Base-by-base conservation (phyloP, 2,797 vertebrate species). In the Pagetopsis macropterus region DNA sequence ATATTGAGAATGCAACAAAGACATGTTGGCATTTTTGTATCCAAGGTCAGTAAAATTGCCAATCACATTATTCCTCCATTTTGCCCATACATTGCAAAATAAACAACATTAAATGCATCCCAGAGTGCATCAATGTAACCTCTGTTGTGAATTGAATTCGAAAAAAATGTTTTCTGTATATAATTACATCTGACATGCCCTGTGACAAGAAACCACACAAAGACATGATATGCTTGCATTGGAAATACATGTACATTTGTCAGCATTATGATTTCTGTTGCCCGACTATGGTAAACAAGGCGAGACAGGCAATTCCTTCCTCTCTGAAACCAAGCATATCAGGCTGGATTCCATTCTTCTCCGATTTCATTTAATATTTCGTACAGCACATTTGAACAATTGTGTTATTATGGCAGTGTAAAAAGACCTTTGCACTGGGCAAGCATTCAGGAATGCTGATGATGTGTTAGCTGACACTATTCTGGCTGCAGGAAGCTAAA, bases 361-460 rank as follows among this genome's bases (percentile, higher is more conserved):
- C 83, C 82, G 41, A n/a, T 89, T 90, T 84, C 77, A 88, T 93
- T 92, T 92, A 72, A 90, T 84, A 84, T 91, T 90, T 88, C 52
- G 65, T 72, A 65, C 71, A 80, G 83, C 54, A 78, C 86, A 86
- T 91, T 90, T 82, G 72, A 91, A 92, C 87, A 86, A 89, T 87
- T 90, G 84, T 89, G 76, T 87, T 88, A 83, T 90, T 88, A 88
- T 89, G 78, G 81, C 85, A 79, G 84, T 83, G 84, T 88, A 93
- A 91, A 93, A 87, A 93, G 80, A 89, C 78, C 82, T 88, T 89
- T 89, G 81, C 81, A 82, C 81, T 74, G 78, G 84, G 86, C 75
- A 88, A 55, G 73, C 54, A 81, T 78, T 87, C 86, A 91, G 77
- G 87, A 91, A 92, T 91, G 87, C 82, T 86, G 84, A 88, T 93